Conservation (phyloP, 1,140 invertebrate genomes). For the Atta cephalotes region DNA sequence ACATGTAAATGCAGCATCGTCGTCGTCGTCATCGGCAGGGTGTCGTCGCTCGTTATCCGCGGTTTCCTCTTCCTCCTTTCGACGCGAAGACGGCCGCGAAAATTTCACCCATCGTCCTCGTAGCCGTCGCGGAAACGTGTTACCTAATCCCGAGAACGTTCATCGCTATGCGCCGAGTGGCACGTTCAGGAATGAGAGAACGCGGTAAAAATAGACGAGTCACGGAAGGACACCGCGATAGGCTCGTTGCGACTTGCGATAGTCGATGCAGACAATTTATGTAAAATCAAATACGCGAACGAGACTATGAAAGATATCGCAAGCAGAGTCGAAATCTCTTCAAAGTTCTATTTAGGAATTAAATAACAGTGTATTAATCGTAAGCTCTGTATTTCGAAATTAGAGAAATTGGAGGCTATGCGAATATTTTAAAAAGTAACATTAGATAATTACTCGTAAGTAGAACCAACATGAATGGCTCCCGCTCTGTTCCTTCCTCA, state of each 20-base stretch:
- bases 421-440: slow-evolving; percentile 16
- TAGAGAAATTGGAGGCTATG: background rate
- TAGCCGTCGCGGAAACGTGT: slow-evolving; percentile 64
- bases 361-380: background rate
- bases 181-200: slow-evolving; percentile 55
- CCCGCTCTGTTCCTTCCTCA: slow-evolving; percentile 68
- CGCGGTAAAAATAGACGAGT: slow-evolving; percentile 64
- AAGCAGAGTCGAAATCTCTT: background rate
- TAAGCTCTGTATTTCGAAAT: slow-evolving; percentile 20
- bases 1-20: slow-evolving; percentile 44
- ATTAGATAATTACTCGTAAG: slow-evolving; percentile 22
- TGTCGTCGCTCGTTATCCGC: slow-evolving; percentile 65
- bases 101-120: slow-evolving; percentile 56
- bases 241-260: background rate
- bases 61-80: slow-evolving; percentile 70
- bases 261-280: slow-evolving; percentile 6
- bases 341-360: background rate
- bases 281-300: background rate
- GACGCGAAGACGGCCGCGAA: slow-evolving; percentile 61
- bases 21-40: background rate
- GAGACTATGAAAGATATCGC: background rate
- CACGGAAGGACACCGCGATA: slow-evolving; percentile 10
- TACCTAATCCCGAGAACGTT: slow-evolving; percentile 48
- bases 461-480: slow-evolving; percentile 29
- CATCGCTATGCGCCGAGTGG: slow-evolving; percentile 29